A percentile compares a stretch with the other conserved stretches of the same genome.
Evolutionary conservation across 1,140 invertebrate genomes (phyloP).

Genomic region (Leucophenga varia): DNA sequence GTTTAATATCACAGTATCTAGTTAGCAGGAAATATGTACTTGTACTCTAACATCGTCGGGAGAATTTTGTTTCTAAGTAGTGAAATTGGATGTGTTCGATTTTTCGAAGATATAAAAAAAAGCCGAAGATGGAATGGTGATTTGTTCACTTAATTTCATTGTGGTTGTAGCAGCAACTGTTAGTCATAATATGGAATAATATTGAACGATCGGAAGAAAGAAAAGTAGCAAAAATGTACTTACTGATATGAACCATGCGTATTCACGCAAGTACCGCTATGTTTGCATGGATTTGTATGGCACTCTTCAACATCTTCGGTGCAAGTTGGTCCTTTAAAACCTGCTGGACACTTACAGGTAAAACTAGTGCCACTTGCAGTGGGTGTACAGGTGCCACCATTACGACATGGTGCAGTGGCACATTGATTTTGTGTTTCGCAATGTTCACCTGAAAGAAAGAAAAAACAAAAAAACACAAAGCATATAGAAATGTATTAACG

Average conservation of each 20-base stretch:
- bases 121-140: too few relatives aligned
- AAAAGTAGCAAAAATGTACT: too few relatives aligned
- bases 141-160: too few relatives aligned
- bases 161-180: too few relatives aligned
- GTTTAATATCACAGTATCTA: too few relatives aligned
- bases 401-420: conserved; percentile 82
- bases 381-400: conserved; percentile 81
- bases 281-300: conserved; percentile 70
- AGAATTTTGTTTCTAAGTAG: too few relatives aligned
- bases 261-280: conserved; percentile 79
- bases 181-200: too few relatives aligned
- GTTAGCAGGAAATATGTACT: too few relatives aligned
- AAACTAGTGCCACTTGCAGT: conserved; percentile 67
- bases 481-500: conserved; percentile 1
- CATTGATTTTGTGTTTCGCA: conserved; percentile 89
- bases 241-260: conserved; percentile 88
- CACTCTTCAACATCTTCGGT: conserved; percentile 90
- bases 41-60: too few relatives aligned
- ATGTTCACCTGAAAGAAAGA: conserved; percentile 67
- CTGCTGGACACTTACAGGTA: conserved; percentile 80
- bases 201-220: too few relatives aligned
- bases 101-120: too few relatives aligned
- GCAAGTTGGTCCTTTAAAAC: conserved; percentile 84
- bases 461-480: not conserved
- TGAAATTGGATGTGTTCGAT: too few relatives aligned